Evolutionary conservation across 2,888 invertebrate genomes (phyloP).

Genomic region (Drosophila mettleri): DNA sequence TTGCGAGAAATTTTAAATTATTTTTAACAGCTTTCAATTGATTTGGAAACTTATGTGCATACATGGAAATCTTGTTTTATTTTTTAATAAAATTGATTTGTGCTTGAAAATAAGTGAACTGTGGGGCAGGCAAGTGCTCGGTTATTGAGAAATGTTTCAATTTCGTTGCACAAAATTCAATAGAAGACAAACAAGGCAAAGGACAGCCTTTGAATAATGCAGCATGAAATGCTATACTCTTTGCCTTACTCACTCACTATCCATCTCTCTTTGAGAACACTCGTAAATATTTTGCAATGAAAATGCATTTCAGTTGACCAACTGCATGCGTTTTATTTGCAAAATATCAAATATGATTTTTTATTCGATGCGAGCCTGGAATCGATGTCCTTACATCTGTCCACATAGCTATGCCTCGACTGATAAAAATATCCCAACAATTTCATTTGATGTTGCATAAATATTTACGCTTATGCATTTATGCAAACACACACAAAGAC

Average conservation of each 20-base stretch:
- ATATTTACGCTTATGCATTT: conserved; percentile 73
- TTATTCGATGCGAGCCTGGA: conserved; percentile 18
- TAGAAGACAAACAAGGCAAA: conserved; percentile 10
- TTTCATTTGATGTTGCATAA: conserved; percentile 62
- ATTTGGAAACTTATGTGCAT: neutral
- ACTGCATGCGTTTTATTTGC: conserved; percentile 36
- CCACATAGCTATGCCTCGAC: conserved; percentile 8
- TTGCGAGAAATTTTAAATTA: conserved; percentile 1
- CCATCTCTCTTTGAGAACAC: neutral
- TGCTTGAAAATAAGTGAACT: conserved; percentile 3
- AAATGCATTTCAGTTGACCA: conserved; percentile 43
- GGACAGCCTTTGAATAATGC: conserved; percentile 13
- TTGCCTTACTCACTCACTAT: neutral
- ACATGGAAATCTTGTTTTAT: neutral
- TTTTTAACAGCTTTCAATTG: neutral
- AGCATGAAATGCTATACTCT: neutral
- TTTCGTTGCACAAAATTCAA: conserved; percentile 1
- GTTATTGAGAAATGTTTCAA: conserved; percentile 16
- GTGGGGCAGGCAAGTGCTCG: neutral
- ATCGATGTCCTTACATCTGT: neutral
- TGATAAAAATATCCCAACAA: conserved; percentile 46
- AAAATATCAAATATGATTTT: conserved; percentile 36
- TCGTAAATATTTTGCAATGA: conserved; percentile 26
- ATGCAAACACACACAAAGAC: conserved; percentile 52
- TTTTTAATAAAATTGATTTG: conserved; percentile 8